Conservation (phyloP, 2,797 vertebrate genomes). For the Chaetodon trifasciatus region DNA sequence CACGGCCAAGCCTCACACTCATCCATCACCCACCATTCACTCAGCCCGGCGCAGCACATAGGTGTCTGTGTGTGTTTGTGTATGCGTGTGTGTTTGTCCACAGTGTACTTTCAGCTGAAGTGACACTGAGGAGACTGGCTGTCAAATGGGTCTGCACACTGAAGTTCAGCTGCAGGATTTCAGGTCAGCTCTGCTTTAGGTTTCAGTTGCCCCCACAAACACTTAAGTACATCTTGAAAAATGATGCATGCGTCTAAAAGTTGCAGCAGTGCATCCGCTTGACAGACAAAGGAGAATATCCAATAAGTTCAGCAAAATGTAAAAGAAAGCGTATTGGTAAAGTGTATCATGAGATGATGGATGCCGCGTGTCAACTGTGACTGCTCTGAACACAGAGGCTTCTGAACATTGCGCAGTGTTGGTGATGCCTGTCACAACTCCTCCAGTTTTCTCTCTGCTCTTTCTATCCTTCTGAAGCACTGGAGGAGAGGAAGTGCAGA, state of each 20-base stretch:
- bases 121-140: conserved; percentile 50
- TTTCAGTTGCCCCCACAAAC: conserved; percentile 2
- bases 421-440: conserved; percentile 66
- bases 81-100: conserved; percentile 39
- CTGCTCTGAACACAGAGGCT: conserved; percentile 44
- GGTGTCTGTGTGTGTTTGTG: conserved; percentile 20
- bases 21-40: conserved; percentile 71
- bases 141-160: conserved; percentile 19
- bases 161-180: conserved; percentile 39
- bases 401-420: conserved; percentile 39
- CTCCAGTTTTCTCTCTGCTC: conserved; percentile 47
- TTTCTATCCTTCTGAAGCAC: conserved; percentile 46
- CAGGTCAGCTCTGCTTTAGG: conserved; percentile 21
- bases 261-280: not conserved
- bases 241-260: conserved; percentile 1
- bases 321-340: conserved; percentile 28
- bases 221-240: not conserved
- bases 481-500: conserved; percentile 72
- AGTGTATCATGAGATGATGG: conserved; percentile 51
- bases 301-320: conserved; percentile 16
- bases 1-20: conserved; percentile 51
- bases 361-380: conserved; percentile 64
- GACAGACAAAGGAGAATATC: conserved; percentile 26
- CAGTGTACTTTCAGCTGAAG: conserved; percentile 34
- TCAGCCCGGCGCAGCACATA: conserved; percentile 44